A percentile compares a stretch with the other conserved stretches of the same genome.
Conservation (phyloP, 2,113 vertebrate species). For the Ptilonorhynchus violaceus region DNA sequence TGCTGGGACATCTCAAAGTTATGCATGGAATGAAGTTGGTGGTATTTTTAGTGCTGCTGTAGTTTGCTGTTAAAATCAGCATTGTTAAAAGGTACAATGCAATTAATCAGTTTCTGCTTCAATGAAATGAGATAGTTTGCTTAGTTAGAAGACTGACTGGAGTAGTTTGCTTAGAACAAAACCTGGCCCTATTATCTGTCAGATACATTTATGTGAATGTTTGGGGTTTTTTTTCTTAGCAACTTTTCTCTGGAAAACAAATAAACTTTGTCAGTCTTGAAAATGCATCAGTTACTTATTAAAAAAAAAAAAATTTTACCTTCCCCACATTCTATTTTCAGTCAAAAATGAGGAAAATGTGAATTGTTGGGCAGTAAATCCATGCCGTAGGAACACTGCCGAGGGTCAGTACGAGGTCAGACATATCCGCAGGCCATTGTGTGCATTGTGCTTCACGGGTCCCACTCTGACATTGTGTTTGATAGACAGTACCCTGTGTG, state of each 20-base stretch:
- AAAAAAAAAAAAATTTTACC: background rate
- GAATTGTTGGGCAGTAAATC: background rate
- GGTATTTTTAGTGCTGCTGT: background rate
- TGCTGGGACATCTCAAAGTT: background rate
- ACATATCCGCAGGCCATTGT: background rate
- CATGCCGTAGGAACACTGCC: background rate
- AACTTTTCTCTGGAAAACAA: background rate
- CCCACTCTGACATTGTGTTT: background rate
- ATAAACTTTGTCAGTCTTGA: background rate
- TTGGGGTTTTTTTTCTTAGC: rapidly evolving
- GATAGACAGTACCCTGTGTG: background rate
- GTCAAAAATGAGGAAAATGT: background rate
- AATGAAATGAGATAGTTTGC: background rate
- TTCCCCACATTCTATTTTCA: background rate
- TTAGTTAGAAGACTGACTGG: background rate
- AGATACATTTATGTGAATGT: background rate
- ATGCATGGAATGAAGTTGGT: background rate
- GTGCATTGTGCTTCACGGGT: background rate
- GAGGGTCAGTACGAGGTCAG: constrained; percentile 11
- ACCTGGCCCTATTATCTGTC: background rate
- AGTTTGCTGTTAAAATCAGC: background rate
- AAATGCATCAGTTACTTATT: background rate
- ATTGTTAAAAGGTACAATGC: background rate
- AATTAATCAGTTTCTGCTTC: background rate
- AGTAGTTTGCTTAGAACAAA: background rate